Evolutionary conservation across 2,113 vertebrate species (phyloP).

Genomic region (Carettochelys insculpta): DNA sequence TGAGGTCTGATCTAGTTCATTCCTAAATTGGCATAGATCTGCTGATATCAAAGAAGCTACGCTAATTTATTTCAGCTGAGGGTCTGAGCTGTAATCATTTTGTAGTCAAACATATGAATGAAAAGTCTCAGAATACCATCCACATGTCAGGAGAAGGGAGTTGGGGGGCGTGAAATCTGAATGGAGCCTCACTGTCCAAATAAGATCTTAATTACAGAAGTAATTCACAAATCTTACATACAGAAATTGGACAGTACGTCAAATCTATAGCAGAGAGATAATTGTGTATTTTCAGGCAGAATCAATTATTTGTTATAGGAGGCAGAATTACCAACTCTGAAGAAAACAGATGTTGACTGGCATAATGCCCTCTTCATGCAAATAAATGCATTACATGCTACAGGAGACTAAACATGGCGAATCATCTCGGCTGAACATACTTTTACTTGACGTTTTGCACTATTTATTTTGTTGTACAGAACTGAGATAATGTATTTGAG

Average conservation of each 20-base stretch:
- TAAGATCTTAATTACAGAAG: conserved; percentile 5
- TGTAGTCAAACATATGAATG: background rate
- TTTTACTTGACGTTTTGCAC: conserved; percentile 56
- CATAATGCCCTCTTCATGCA: conserved; percentile 69
- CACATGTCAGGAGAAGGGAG: rapidly evolving
- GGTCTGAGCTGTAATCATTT: conserved; percentile 23
- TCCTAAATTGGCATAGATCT: background rate
- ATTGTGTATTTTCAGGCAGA: conserved; percentile 65
- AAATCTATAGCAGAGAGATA: conserved; percentile 45
- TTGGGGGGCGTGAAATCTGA: background rate
- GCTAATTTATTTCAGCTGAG: conserved; percentile 22
- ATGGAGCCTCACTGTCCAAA: background rate
- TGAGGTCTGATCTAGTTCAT: background rate
- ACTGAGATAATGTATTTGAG: conserved; percentile 60
- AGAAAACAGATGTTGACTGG: conserved; percentile 72
- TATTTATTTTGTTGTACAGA: conserved; percentile 69
- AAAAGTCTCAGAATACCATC: background rate
- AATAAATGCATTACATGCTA: conserved; percentile 69
- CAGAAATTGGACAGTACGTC: conserved; percentile 28
- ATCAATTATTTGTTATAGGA: conserved; percentile 68
- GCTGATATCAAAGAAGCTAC: background rate
- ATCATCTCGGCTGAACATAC: conserved; percentile 62
- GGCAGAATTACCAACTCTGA: conserved; percentile 70
- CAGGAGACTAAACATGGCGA: conserved; percentile 68
- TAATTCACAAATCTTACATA: conserved; percentile 17